These are phyloP conservation scores for Trachelipus rathkii DNA, from an alignment of 1,140 invertebrate species.

Conservation along the genomic window DNA sequence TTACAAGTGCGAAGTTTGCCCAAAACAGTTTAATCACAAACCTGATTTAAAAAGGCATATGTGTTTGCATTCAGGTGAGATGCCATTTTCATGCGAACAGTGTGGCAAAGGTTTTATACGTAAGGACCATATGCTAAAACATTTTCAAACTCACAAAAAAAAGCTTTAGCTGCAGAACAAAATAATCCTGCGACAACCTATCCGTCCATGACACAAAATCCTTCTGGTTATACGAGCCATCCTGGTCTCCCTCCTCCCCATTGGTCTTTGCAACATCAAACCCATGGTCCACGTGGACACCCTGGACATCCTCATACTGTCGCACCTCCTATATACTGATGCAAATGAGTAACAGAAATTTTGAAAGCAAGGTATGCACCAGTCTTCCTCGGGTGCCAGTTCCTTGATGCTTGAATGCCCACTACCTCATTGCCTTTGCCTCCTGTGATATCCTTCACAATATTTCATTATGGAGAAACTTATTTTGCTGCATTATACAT, in stretches of 20 bases:
- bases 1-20: slow-evolving; percentile 79
- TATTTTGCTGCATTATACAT: not conserved
- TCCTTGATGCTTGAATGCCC: slow-evolving; percentile 4
- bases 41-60: slow-evolving; percentile 83
- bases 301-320: not conserved
- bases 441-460: slow-evolving; percentile 1
- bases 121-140: slow-evolving; percentile 92
- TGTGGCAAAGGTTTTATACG: slow-evolving; percentile 87
- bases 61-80: slow-evolving; percentile 70
- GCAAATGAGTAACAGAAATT: not conserved
- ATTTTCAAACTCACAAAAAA: slow-evolving; percentile 74
- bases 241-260: not conserved
- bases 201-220: not conserved
- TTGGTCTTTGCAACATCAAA: not conserved
- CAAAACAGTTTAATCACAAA: slow-evolving; percentile 86
- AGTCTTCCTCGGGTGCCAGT: not conserved
- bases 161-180: slow-evolving; percentile 43
- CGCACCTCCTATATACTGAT: not conserved
- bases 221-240: not conserved
- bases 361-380: not conserved
- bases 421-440: not conserved
- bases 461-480: not conserved
- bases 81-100: slow-evolving; percentile 72
- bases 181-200: slow-evolving; percentile 18
- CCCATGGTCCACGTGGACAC: not conserved